phyloP scores from a whole-genome alignment of 2,797 vertebrate genomes.

The Pseudomugil gertrudae region DNA sequence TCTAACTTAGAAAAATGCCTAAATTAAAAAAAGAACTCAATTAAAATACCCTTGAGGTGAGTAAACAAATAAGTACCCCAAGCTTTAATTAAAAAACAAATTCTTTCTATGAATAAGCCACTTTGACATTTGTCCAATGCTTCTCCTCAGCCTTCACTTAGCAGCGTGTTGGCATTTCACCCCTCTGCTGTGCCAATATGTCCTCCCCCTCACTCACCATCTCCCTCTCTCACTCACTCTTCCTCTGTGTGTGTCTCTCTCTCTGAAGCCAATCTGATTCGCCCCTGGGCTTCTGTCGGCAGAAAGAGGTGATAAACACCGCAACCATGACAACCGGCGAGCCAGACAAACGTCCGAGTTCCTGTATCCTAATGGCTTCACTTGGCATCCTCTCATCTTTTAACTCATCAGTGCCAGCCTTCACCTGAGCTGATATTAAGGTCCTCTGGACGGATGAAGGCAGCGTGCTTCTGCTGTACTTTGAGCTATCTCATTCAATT shows the following conservation, averaged over 20 bases:
- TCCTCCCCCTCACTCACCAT: conserved; percentile 73
- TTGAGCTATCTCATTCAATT: conserved; percentile 33
- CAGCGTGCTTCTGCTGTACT: conserved; percentile 22
- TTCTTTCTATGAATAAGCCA: conserved; percentile 63
- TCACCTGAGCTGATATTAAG: conserved; percentile 64
- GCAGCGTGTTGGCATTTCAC: conserved; percentile 77
- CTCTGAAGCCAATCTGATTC: conserved; percentile 80
- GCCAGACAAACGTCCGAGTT: conserved; percentile 66
- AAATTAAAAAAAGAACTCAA: background rate
- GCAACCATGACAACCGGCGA: conserved; percentile 81
- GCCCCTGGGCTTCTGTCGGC: conserved; percentile 77
- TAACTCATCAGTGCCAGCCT: conserved; percentile 64
- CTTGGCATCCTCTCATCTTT: conserved; percentile 65
- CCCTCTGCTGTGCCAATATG: conserved; percentile 74
- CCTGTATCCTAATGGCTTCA: conserved; percentile 69
- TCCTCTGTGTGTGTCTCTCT: conserved; percentile 49
- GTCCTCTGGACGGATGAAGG: conserved; percentile 35
- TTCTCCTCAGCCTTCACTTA: conserved; percentile 61
- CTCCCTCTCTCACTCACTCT: conserved; percentile 47
- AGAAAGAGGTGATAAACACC: conserved; percentile 80
- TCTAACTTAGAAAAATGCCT: background rate
- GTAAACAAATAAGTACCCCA: conserved; percentile 1
- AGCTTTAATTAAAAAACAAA: conserved; percentile 34
- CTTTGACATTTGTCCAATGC: conserved; percentile 74
- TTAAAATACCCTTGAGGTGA: background rate